Percentiles rank a stretch among this genome's conserved stretches.
phyloP scores from a whole-genome alignment of 2,113 vertebrate genomes.

The Cygnus buccinator region DNA sequence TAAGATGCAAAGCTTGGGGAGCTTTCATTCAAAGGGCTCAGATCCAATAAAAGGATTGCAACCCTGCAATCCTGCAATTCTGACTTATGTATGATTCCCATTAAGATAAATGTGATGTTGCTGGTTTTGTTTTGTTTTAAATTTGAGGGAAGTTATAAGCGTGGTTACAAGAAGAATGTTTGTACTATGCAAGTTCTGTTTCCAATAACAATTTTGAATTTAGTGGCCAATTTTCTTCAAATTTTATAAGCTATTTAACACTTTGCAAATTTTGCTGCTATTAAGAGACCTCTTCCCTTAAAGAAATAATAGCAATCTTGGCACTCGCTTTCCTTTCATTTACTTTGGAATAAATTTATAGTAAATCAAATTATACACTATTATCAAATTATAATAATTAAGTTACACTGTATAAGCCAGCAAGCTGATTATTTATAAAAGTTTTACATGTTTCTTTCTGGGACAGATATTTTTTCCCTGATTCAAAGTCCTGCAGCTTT shows the following conservation, averaged over 20 bases:
- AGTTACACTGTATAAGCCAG: neutral
- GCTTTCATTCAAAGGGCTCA: neutral
- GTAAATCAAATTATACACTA: neutral
- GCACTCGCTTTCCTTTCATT: neutral
- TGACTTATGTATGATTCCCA: neutral
- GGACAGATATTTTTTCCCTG: fast-evolving
- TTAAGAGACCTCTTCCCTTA: neutral
- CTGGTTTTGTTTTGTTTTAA: neutral
- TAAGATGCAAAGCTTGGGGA: neutral
- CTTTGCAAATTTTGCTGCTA: neutral
- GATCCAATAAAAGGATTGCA: neutral
- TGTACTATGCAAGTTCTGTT: fast-evolving
- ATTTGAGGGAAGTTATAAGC: neutral
- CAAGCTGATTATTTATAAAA: neutral
- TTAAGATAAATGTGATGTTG: neutral
- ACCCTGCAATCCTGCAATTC: neutral
- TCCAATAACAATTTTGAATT: neutral
- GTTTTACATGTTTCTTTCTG: neutral
- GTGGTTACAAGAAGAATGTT: neutral
- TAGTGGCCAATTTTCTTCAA: neutral
- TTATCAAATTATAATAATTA: neutral
- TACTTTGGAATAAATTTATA: neutral
- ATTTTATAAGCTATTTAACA: neutral
- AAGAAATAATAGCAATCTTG: neutral
- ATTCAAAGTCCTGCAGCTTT: neutral